Base-by-base conservation (phyloP, 2,113 vertebrate genomes). In the Leptobrachium ailaonicum region DNA sequence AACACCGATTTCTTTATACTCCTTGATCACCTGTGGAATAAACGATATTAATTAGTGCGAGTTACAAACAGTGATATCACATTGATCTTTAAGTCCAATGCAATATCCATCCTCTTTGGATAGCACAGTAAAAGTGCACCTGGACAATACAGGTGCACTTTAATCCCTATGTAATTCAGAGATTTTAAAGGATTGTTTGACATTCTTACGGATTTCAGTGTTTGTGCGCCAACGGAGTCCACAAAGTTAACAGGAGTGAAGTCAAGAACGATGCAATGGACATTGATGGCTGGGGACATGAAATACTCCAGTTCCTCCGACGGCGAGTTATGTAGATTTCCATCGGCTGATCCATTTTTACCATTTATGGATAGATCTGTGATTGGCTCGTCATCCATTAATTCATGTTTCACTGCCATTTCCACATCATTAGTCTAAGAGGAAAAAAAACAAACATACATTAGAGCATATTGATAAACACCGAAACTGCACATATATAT, bases 201-300 rank as follows among this genome's bases (percentile, higher is more conserved):
- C 20, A 32, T 32, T 32, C 95, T 92, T 89, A 96, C 97, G 58
- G 94, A 92, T 86, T 96, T 95, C 77, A 99, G 79, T 79, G 94
- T 91, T 91, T 99, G 99, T 6, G 93, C 95, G 85, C 95, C 97
- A 68, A 99, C 97, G 0, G 96, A 97, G 87, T 99, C 98, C 4
- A 98, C 90, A 82, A 99, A 99, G 89, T 92, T 95, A 84, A 93
- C 95, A 0, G 95, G 87, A 0, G 93, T 92, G 77, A 98, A 97
- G 90, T 99, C 98, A 86, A 99, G 89, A 85, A 99, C 89, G 85
- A 99, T 75, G 66, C 92, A 91, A 84, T 95, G 95, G 76, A 95
- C 71, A 0, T 85, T 79, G 6, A 85, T 8, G 14, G 88, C 83
- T 0, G 88, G 88, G 2, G 90, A 86, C 76, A 98, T 88, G 77